Evolutionary conservation across 2,888 invertebrate species (phyloP), one percentile per base, ranked within the genome.

Genomic region (Chymomyza caudatula): DNA sequence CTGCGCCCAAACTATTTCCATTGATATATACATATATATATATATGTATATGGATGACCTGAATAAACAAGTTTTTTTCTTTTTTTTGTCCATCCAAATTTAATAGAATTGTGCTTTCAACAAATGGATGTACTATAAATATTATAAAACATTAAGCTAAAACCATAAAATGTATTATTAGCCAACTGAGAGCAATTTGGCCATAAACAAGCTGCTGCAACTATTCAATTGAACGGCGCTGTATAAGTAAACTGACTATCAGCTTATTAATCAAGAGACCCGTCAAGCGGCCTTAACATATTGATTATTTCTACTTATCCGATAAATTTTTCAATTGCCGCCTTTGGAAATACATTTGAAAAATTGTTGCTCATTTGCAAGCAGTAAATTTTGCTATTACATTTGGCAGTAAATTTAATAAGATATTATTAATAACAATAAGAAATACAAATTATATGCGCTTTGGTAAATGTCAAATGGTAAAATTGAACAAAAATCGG

Each of bases 301-400:
- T 29, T 29, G 11, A 52, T 20, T 20, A 37, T 29, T 54, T 29
- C 17, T 13, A 15, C 2, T 29, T 54, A 25, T n/a, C 2, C 29
- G 25, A 11, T 4, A n/a, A 37, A 37, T 56, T 42, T 19, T 56
- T 6, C 37, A 56, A 57, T 57, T 57, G 20, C 6, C n/a, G n/a
- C 47, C 57, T 69, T 69, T 63, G 60, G 29, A 63, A 57, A 69
- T 20, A 42, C 44, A 54, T 59, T 62, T 63, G 49, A 37, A 51
- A 44, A n/a, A 52, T 43, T 1, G 4, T 11, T 47, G 60, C 60
- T 61, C 54, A 49, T 55, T 55, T 61, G 55, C 20, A 47, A 20
- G 25, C 29, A 61, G 49, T 51, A n/a, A n/a, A n/a, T n/a, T n/a
- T n/a, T n/a, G n/a, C n/a, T 62, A 22, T 52, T 15, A 49, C 8